Evolutionary conservation across 2,888 invertebrate species (phyloP).

Genomic region (Ormyrus labotus): DNA sequence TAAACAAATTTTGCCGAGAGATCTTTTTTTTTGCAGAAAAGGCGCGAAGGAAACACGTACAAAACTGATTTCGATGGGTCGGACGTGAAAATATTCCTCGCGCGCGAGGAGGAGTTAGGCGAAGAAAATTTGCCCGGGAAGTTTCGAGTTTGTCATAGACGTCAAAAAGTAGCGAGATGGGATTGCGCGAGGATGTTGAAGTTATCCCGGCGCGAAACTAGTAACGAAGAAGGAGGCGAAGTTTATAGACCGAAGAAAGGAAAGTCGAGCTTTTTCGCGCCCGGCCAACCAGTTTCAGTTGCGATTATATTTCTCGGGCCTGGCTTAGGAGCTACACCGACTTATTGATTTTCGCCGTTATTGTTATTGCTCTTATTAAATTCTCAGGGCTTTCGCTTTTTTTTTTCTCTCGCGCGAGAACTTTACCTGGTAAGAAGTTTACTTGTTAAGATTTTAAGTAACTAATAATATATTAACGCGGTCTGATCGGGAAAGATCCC

Average conservation of each 20-base stretch:
- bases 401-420: conserved; percentile 6
- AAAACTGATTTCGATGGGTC: too few relatives aligned
- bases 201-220: conserved; percentile 28
- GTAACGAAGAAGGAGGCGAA: conserved; percentile 44
- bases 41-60: too few relatives aligned
- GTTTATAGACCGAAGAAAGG: conserved; percentile 40
- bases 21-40: too few relatives aligned
- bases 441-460: too few relatives aligned
- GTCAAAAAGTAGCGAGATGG: conserved; percentile 36
- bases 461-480: too few relatives aligned
- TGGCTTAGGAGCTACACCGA: not conserved
- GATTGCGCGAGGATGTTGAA: conserved; percentile 35
- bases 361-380: conserved; percentile 43
- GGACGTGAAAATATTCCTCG: not conserved
- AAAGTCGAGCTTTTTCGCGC: conserved; percentile 28
- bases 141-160: conserved; percentile 41
- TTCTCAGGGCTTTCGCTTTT: not conserved
- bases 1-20: too few relatives aligned
- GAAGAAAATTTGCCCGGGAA: conserved; percentile 16
- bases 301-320: conserved; percentile 15
- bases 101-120: not conserved
- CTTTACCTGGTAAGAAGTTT: not conserved
- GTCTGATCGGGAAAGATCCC: too few relatives aligned
- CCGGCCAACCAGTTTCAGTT: conserved; percentile 15
- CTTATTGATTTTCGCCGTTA: conserved; percentile 43